A percentile compares a stretch with the other conserved stretches of the same genome.
Evolutionary conservation across 2,797 vertebrate genomes (phyloP).

Genomic region (Notolabrus celidotus): DNA sequence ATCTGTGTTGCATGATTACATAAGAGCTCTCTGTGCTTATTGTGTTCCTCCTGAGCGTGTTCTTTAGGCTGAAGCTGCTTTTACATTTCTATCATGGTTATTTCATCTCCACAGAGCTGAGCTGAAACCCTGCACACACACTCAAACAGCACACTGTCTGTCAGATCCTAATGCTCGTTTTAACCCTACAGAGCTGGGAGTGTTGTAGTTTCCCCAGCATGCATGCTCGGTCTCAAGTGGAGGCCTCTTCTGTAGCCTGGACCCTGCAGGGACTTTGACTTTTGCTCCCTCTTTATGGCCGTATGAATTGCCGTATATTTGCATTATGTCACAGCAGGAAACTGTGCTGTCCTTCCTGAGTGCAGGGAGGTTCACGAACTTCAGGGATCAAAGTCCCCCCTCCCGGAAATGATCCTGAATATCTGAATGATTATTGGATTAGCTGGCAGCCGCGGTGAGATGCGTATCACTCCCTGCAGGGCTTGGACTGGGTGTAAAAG

Average conservation of each 20-base stretch:
- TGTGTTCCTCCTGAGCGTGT: constrained; percentile 38
- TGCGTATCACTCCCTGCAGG: not conserved
- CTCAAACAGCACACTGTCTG: not conserved
- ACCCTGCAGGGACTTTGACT: constrained; percentile 45
- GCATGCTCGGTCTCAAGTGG: too few relatives aligned
- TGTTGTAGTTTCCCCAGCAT: too few relatives aligned
- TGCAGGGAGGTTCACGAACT: constrained; percentile 18
- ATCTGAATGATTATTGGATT: not conserved
- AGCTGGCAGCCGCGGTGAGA: not conserved
- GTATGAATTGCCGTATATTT: not conserved
- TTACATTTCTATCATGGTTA: constrained; percentile 1
- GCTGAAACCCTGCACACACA: too few relatives aligned
- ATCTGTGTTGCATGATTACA: constrained; percentile 50
- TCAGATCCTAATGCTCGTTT: not conserved
- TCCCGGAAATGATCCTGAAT: constrained; percentile 27
- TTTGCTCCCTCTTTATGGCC: constrained; percentile 46
- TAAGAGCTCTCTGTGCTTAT: constrained; percentile 52
- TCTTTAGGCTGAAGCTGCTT: constrained; percentile 30
- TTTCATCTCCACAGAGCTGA: not conserved
- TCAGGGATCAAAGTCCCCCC: constrained; percentile 54
- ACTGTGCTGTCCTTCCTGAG: constrained; percentile 6
- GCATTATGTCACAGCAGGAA: constrained; percentile 16
- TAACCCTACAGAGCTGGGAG: not conserved
- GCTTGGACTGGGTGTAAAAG: not conserved
- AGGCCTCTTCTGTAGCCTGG: constrained; percentile 5